Conservation (phyloP, 1,140 invertebrate genomes). For the Frieseomelitta varia region DNA sequence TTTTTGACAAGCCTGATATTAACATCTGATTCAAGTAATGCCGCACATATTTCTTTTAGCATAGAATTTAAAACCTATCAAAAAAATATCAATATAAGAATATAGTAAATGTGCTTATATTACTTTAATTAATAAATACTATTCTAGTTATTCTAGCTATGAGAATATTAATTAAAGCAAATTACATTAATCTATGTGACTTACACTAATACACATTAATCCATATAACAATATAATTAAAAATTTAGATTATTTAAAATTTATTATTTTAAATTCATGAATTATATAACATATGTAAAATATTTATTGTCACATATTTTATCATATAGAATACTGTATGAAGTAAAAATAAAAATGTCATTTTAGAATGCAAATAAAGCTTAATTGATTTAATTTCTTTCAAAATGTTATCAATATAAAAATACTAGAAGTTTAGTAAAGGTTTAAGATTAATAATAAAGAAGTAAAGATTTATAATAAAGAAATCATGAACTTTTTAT, state of each 20-base stretch:
- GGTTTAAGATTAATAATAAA: not conserved
- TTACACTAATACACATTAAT: not conserved
- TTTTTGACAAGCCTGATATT: constrained; percentile 98
- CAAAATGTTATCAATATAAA: not conserved
- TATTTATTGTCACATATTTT: not conserved
- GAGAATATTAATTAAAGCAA: not conserved
- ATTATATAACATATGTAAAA: not conserved
- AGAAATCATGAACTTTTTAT: not conserved
- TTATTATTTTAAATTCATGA: not conserved
- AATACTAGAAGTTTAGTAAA: not conserved
- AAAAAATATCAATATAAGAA: not conserved
- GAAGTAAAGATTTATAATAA: not conserved
- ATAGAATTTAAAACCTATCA: constrained; percentile 96
- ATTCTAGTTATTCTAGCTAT: not conserved
- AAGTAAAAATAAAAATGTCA: not conserved
- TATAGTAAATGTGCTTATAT: not conserved
- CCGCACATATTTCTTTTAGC: constrained; percentile 99
- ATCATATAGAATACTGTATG: not conserved
- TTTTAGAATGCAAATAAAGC: not conserved
- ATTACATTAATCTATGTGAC: not conserved
- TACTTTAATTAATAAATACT: not conserved
- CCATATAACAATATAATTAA: not conserved
- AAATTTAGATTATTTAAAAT: not conserved
- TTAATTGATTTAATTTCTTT: not conserved
- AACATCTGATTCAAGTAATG: constrained; percentile 99